A percentile compares a stretch with the other conserved stretches of the same genome.
These are phyloP conservation scores for Sebastes minor DNA, from an alignment of 2,797 vertebrate genomes.

Conservation along the genomic window DNA sequence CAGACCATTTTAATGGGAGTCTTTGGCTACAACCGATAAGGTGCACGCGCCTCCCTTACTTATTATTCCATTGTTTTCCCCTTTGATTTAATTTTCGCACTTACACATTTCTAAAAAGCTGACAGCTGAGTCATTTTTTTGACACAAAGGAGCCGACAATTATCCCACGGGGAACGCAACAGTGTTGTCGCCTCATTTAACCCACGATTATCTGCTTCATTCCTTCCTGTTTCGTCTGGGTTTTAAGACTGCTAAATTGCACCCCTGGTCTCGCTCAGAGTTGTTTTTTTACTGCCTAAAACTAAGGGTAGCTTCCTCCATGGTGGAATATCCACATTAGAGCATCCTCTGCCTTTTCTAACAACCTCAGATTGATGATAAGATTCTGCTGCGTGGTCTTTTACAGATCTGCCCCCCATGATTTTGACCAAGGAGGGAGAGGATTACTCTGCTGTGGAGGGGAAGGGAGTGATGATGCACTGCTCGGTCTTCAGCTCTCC, in stretches of 20 bases:
- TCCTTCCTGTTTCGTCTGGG: neutral
- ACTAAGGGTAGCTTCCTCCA: neutral
- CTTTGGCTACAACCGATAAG: conserved; percentile 67
- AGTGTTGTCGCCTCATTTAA: neutral
- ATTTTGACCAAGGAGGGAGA: conserved; percentile 87
- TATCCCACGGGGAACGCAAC: conserved; percentile 1
- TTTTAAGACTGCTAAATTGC: neutral
- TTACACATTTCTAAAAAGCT: conserved; percentile 45
- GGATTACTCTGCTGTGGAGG: conserved; percentile 86
- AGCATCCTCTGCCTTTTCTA: neutral
- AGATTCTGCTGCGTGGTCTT: conserved; percentile 20
- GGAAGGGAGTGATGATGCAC: conserved; percentile 84
- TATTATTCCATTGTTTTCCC: conserved; percentile 60
- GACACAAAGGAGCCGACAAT: conserved; percentile 20
- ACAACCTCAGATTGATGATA: neutral
- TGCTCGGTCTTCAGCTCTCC: conserved; percentile 94
- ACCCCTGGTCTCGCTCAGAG: neutral
- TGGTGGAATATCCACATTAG: neutral
- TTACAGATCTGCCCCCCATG: conserved; percentile 89
- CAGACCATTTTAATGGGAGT: conserved; percentile 56
- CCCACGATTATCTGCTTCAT: neutral
- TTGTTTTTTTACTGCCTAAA: neutral
- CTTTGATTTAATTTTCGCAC: conserved; percentile 52
- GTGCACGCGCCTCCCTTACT: conserved; percentile 20
- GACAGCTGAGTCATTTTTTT: conserved; percentile 37